Conservation (phyloP, 2,113 vertebrate genomes). For the Sprattus sprattus region DNA sequence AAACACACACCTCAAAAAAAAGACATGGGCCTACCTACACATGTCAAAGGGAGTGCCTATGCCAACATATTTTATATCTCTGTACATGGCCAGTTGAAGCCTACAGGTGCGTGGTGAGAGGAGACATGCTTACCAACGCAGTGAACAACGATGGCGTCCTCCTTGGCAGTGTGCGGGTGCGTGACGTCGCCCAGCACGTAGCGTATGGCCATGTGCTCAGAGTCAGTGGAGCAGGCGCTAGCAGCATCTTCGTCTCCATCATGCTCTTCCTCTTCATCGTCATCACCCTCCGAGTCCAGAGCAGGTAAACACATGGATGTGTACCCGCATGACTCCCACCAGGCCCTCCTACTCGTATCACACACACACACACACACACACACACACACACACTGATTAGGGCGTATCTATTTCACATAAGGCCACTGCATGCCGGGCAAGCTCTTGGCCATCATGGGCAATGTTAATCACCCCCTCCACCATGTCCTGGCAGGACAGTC, state of each 20-base stretch:
- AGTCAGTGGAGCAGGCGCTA: constrained; percentile 65
- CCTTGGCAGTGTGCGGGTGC: constrained; percentile 75
- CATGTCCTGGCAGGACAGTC: too few relatives aligned
- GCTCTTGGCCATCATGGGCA: too few relatives aligned
- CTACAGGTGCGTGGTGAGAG: neutral
- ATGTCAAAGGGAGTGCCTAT: neutral
- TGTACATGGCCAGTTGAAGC: neutral
- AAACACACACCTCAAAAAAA: neutral
- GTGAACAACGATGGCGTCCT: constrained; percentile 85
- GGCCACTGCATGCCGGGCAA: too few relatives aligned
- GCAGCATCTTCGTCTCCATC: constrained; percentile 51
- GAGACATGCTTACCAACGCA: constrained; percentile 76
- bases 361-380: constrained; percentile 22
- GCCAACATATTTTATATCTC: neutral
- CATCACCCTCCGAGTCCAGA: constrained; percentile 72
- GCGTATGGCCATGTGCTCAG: constrained; percentile 65
- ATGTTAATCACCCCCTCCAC: too few relatives aligned
- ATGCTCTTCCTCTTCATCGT: constrained; percentile 61
- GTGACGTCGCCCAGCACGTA: constrained; percentile 90
- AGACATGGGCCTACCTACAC: neutral
- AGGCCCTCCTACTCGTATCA: constrained; percentile 74
- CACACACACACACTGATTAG: neutral
- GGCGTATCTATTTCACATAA: neutral
- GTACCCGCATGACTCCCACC: constrained; percentile 85
- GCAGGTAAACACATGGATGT: constrained; percentile 76